Conservation (phyloP, 35 echinoderm and acorn worm species). For the Apostichopus parvimensis region DNA sequence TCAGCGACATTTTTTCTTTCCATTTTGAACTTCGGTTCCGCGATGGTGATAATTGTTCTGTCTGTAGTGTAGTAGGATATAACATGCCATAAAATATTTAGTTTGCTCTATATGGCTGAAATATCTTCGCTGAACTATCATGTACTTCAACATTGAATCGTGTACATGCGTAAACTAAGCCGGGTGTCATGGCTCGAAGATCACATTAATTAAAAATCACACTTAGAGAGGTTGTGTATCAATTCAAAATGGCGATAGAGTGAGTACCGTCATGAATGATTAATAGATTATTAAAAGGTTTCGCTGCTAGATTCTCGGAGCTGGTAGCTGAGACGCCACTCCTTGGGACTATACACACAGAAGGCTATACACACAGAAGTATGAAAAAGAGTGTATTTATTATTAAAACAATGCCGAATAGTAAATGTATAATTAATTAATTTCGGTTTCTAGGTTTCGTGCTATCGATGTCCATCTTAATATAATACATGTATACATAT, state of each 20-base stretch:
- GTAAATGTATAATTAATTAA: neutral
- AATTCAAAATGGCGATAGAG: conserved; percentile 21
- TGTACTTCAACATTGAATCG: neutral
- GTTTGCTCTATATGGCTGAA: too few species aligned
- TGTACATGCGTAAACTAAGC: neutral
- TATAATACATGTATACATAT: too few species aligned
- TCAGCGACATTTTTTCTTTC: too few species aligned
- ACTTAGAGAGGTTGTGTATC: conserved; percentile 20
- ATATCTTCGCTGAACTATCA: too few species aligned
- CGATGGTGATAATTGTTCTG: too few species aligned
- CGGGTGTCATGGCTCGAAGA: neutral
- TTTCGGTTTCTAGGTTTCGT: too few species aligned
- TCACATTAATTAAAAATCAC: conserved; percentile 39
- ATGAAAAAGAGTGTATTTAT: neutral
- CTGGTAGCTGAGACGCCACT: neutral
- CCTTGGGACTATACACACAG: neutral
- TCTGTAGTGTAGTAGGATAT: too few species aligned
- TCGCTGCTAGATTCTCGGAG: neutral
- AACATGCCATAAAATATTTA: too few species aligned
- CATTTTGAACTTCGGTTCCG: too few species aligned
- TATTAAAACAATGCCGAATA: neutral
- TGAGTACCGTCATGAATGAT: conserved; percentile 25
- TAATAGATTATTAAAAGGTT: neutral
- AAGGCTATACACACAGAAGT: neutral
- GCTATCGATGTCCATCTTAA: too few species aligned